Evolutionary conservation across 35 echinoderm and acorn worm species (phyloP).

Genomic region (Diadema setosum): DNA sequence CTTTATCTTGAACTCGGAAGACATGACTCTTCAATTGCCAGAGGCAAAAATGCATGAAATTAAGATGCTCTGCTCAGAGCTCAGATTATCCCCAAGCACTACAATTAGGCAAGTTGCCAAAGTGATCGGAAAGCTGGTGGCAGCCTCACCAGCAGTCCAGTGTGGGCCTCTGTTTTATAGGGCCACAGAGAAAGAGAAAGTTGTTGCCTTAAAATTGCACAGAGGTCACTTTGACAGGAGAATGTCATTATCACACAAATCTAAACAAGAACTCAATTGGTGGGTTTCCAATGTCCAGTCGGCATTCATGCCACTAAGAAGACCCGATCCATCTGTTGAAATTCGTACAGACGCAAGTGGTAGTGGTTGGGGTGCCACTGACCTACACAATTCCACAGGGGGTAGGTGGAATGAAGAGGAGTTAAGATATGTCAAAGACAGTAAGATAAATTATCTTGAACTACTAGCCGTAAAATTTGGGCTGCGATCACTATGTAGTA

Average conservation of each 20-base stretch:
- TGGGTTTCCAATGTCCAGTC: constrained; percentile 1
- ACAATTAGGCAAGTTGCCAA: background rate
- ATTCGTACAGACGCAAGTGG: constrained; percentile 45
- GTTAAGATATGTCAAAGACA: background rate
- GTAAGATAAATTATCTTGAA: constrained; percentile 52
- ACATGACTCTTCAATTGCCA: background rate
- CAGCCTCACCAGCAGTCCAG: constrained; percentile 33
- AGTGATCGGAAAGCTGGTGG: constrained; percentile 25
- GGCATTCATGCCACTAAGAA: background rate
- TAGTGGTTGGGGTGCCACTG: constrained; percentile 42
- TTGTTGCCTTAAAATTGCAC: background rate
- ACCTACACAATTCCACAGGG: background rate
- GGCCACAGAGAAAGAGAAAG: constrained; percentile 32
- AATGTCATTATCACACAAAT: background rate
- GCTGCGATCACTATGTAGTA: background rate
- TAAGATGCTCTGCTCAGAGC: background rate
- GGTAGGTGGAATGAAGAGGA: constrained; percentile 50
- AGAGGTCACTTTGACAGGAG: constrained; percentile 37
- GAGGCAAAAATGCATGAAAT: background rate
- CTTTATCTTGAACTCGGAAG: background rate
- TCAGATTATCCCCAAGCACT: background rate
- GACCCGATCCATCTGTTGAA: background rate
- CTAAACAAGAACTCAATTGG: background rate
- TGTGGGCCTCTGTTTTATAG: constrained; percentile 43
- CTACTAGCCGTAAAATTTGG: background rate